Evolutionary conservation across 2,113 vertebrate genomes (phyloP), one percentile per base, ranked within the genome.

Genomic region (Arenaria interpres): DNA sequence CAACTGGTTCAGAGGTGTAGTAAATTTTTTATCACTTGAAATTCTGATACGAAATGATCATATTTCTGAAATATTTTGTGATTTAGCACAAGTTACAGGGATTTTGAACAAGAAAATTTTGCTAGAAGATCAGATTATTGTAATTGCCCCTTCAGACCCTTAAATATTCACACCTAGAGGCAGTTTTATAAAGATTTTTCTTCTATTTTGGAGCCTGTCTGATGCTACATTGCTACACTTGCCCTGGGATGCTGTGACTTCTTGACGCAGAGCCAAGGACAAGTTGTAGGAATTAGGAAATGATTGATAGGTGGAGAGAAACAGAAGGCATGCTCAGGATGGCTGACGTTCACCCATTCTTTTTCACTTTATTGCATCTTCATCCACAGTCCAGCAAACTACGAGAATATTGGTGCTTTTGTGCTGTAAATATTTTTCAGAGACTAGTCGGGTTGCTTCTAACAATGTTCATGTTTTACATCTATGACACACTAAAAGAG

Each of bases 271-370:
- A 78, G 22, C 4, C 6, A 57, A 72, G 72, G 6, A 35, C 10
- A 54, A 18, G 14, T 12, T 86, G n/a, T 8, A 59, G 28, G 17
- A 66, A 37, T 46, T 69, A 14, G 0, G 2, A 77, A 68, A 72
- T 22, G 7, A 25, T 17, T 63, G 12, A 27, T 8, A 35, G 39
- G 45, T 33, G 10, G 6, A 62, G 12, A 37, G 9, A 79, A 88
- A 68, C 3, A 6, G 32, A 83, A 94, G 17, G 6, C 30, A 20
- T 9, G 1, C 4, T 88, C 11, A 22, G n/a, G 18, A 73, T 3
- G 6, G 12, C 9, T 80, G 28, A 46, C 0, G 1, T 6, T 68
- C 15, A 51, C 5, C 1, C 20, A 10, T 68, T 84, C 11, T 4
- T 45, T 50, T 75, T 68, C 16, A 30, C 8, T 54, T 71, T 46